Base-by-base conservation (phyloP, 2,113 vertebrate genomes). In the Neoarius graeffei region DNA sequence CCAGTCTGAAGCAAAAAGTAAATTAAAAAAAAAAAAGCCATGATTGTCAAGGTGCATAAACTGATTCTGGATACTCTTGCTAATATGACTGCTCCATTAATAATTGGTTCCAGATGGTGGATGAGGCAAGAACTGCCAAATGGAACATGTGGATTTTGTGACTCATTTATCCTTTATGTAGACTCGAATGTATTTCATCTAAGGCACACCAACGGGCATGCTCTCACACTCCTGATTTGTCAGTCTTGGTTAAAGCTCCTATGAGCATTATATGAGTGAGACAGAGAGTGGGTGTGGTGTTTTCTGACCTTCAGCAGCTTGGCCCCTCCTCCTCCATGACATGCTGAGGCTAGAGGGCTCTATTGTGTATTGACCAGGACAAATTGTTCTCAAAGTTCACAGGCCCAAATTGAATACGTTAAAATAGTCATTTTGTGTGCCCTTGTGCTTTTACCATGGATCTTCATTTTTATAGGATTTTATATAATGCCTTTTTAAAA, bases 291-390 rank as follows among this genome's bases (percentile, higher is more conserved):
- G 35, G 35, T 48, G 67, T 19, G 42, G n/a, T 52, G 25, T 30
- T 73, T 88, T 83, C 84, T 88, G 86, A 88, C 86, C 71, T 90
- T 86, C 77, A 57, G 13, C 76, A 74, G 52, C 71, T 74, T 83
- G 79, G 60, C 56, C 86, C 56, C 62, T 76, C 79, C 50, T 50
- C 79, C 85, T 88, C 74, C n/a, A 27, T 85, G 76, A 84, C 50
- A 25, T 86, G 62, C 80, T 35, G 83, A 87, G 76, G 83, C 85
- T 76, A 56, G 35, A 87, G 74, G 82, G 85, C 85, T 87, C 67
- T 83, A 84, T 56, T 7, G 85, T 87, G 71, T 89, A 89, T 90
- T 85, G 90, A 91, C 88, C 42, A 8, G 81, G 42, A 79, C 77
- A 85, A 87, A 90, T 87, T 56, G 81, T 82, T 88, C 85, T 81